These are phyloP conservation scores for Pteropus rufus DNA, from an alignment of 2,797 vertebrate species.

Conservation along the genomic window DNA sequence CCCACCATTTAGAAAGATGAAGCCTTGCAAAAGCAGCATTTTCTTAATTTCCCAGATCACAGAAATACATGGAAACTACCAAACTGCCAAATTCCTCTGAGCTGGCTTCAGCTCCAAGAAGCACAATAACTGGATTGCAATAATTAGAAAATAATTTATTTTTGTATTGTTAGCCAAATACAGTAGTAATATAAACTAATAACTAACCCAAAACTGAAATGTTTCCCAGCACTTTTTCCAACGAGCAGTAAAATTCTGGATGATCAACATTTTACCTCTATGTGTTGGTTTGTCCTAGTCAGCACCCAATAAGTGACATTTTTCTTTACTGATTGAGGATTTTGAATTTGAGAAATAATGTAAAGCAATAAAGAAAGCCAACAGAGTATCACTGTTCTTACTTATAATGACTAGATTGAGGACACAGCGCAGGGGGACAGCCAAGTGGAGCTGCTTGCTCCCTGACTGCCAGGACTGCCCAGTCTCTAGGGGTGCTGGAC, in stretches of 20 bases:
- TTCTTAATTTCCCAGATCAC: constrained; percentile 27
- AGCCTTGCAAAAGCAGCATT: neutral
- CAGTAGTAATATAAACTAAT: neutral
- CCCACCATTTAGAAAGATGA: neutral
- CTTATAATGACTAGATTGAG: neutral
- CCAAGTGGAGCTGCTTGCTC: neutral
- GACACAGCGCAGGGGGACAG: neutral
- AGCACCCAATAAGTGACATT: neutral
- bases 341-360: neutral
- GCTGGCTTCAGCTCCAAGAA: neutral
- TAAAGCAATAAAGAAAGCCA: neutral
- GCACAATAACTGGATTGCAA: neutral
- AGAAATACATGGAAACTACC: neutral
- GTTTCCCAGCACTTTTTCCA: neutral
- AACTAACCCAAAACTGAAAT: neutral
- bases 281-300: neutral
- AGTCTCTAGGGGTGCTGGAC: fast-evolving
- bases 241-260: neutral
- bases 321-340: neutral
- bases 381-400: neutral
- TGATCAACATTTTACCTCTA: neutral
- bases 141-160: neutral
- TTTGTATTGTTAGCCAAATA: neutral
- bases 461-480: neutral
- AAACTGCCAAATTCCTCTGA: neutral